Evolutionary conservation across 1,140 invertebrate genomes (phyloP).

Genomic region (Araneus ventricosus): DNA sequence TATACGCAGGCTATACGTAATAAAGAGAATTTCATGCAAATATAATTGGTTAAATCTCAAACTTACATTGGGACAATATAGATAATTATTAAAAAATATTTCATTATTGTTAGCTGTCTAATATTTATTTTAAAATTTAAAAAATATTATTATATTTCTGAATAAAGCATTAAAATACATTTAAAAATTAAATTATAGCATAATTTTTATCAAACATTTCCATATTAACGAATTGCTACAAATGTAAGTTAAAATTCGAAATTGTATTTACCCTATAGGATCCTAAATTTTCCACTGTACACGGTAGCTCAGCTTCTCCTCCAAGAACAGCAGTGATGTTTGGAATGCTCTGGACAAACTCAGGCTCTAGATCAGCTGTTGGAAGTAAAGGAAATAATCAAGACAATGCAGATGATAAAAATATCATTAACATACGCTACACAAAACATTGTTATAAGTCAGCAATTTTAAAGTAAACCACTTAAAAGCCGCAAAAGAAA

Average conservation of each 20-base stretch:
- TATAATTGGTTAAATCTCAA: too few relatives aligned
- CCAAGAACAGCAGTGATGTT: slow-evolving; percentile 90
- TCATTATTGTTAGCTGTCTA: too few relatives aligned
- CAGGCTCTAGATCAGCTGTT: slow-evolving; percentile 80
- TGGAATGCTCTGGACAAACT: slow-evolving; percentile 87
- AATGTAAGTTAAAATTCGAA: not conserved
- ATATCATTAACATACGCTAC: too few relatives aligned
- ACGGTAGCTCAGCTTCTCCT: slow-evolving; percentile 88
- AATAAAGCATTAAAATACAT: too few relatives aligned
- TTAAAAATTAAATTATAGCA: too few relatives aligned
- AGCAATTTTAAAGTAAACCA: not conserved
- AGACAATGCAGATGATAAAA: not conserved
- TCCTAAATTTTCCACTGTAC: slow-evolving; percentile 88
- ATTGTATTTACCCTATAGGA: slow-evolving; percentile 86
- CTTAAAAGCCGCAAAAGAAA: too few relatives aligned
- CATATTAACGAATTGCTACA: not conserved
- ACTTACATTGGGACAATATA: too few relatives aligned
- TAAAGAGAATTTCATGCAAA: too few relatives aligned
- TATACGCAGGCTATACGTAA: too few relatives aligned
- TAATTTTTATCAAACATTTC: not conserved
- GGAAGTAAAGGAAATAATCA: not conserved
- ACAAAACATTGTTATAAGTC: not conserved
- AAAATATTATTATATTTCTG: too few relatives aligned
- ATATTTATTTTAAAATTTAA: too few relatives aligned
- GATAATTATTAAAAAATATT: too few relatives aligned